phyloP scores from a whole-genome alignment of 2,888 invertebrate species.

The Zaprionus lineosus region DNA sequence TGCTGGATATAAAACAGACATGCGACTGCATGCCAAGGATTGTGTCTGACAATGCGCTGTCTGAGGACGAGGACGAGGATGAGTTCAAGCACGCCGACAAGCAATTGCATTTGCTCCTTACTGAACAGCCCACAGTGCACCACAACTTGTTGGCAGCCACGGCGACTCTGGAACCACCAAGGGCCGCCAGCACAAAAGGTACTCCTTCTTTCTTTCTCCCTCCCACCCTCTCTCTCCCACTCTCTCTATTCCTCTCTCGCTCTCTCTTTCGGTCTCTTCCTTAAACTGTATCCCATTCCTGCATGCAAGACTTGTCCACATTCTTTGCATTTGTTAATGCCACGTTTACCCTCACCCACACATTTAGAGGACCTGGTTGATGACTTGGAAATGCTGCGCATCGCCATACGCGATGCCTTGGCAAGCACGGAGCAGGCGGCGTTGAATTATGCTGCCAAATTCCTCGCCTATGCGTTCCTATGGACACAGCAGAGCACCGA shows the following conservation, averaged over 20 bases:
- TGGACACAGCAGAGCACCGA: conserved; percentile 73
- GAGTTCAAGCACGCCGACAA: conserved; percentile 16
- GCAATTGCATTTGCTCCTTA: conserved; percentile 10
- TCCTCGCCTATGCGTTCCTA: conserved; percentile 76
- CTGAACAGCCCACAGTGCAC: conserved; percentile 19
- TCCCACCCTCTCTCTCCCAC: not conserved
- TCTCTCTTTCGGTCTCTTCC: too few species aligned
- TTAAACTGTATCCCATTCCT: not conserved
- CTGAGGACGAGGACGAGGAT: conserved; percentile 42
- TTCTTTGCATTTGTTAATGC: conserved; percentile 27
- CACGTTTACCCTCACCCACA: not conserved
- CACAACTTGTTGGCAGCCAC: conserved; percentile 39
- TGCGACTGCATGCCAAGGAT: conserved; percentile 89
- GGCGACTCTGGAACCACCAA: conserved; percentile 36
- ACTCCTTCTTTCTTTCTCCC: conserved; percentile 6
- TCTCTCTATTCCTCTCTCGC: too few species aligned
- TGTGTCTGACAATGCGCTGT: conserved; percentile 83
- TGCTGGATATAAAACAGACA: conserved; percentile 91
- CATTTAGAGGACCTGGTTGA: conserved; percentile 31
- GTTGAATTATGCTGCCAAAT: conserved; percentile 73
- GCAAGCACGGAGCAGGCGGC: conserved; percentile 69
- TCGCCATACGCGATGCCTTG: conserved; percentile 65
- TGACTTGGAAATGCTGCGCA: conserved; percentile 64
- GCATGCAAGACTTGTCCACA: conserved; percentile 15
- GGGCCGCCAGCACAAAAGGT: conserved; percentile 34